These are phyloP conservation scores for Rhizomys pruinosus DNA, from an alignment of 2,113 vertebrate genomes.

Conservation along the genomic window DNA sequence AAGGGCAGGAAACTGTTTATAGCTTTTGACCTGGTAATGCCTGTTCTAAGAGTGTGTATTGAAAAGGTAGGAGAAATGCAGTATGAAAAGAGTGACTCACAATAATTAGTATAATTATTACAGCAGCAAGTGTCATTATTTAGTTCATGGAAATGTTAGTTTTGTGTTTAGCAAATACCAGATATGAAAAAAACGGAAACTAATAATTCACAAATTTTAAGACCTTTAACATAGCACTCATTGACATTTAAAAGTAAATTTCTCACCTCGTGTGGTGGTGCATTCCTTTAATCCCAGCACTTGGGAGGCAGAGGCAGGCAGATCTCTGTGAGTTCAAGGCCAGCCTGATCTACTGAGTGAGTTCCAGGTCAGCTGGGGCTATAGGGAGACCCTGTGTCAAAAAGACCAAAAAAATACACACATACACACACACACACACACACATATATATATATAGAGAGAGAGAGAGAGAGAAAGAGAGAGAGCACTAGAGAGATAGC, in stretches of 20 bases:
- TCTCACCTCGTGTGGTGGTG: no score
- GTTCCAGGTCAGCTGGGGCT: no score
- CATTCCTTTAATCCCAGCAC: no score
- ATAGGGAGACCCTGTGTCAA: no score
- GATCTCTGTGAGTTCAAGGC: no score
- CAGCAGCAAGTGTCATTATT: constrained; percentile 75
- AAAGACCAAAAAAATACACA: no score
- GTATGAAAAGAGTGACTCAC: background rate
- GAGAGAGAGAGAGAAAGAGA: no score
- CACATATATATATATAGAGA: no score
- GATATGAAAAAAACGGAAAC: constrained; percentile 88
- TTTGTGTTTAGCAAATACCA: constrained; percentile 70
- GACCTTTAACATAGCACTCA: constrained; percentile 84
- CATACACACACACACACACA: no score
- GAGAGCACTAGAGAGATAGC: no score
- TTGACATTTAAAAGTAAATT: constrained; percentile 60
- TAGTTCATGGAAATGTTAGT: constrained; percentile 81
- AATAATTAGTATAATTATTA: background rate
- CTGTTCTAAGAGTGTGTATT: background rate
- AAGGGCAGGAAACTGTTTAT: background rate
- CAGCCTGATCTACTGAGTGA: no score
- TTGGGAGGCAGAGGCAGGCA: no score
- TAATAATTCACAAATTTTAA: constrained; percentile 85
- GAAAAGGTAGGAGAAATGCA: background rate
- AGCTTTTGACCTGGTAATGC: background rate